Evolutionary conservation across 2,113 vertebrate species (phyloP), one percentile per base, ranked within the genome.

Genomic region (Peromyscus leucopus): DNA sequence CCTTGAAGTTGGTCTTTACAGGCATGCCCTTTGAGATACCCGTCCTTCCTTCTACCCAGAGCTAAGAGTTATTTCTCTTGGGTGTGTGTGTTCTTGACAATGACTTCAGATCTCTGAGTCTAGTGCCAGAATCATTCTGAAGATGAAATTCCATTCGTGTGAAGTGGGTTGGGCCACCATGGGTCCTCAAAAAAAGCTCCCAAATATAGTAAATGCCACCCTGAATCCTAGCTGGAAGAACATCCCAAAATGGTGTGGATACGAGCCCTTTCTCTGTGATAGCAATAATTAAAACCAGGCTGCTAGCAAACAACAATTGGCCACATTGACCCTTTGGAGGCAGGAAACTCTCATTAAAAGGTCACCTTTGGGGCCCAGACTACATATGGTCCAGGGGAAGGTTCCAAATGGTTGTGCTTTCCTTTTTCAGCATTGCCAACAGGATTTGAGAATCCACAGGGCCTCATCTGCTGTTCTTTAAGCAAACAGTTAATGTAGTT

Each of bases 401-500:
- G 93, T 95, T 98, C 97, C 97, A 98, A 97, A 98, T 97, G 94
- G 95, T 94, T 97, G 96, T 96, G 93, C 98, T 98, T 98, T 98
- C 98, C 98, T 97, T 98, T 97, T 97, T 97, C 97, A 88, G 95
- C 15, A 85, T 87, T 97, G 97, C 97, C 97, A 97, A 96, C 96
- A 98, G 95, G 96, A 97, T 98, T 98, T 98, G 97, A 98, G 98
- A 98, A 98, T 98, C 98, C 97, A 89, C 98, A 98, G 98, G 97
- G 98, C 96, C 98, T 98, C 98, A 97, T 98, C 97, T 98, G 97
- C 97, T 98, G 98, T 97, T 98, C 97, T 98, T 98, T 98, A 98
- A 98, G 97, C 97, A 98, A 99, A 98, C 96, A 98, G 95, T 96
- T 98, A 98, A 98, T 96, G 98, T 92, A 98, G 98, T 98, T 98